A percentile compares a stretch with the other conserved stretches of the same genome.
Conservation (phyloP, 1,140 invertebrate genomes). For the Sitobion miscanthi region DNA sequence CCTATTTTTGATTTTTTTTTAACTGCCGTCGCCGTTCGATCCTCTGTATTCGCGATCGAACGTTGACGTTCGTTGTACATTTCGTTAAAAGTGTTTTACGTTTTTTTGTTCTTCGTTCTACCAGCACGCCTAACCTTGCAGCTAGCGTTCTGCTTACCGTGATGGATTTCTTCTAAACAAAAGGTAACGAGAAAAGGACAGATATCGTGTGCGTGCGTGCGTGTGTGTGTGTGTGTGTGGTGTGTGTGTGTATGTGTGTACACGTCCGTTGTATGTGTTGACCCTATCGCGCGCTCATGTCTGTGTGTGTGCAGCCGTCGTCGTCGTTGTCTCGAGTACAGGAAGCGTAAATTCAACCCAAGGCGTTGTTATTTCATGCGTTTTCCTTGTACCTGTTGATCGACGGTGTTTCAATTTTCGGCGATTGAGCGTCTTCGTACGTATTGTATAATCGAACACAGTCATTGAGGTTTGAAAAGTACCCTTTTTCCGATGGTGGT, state of each 20-base stretch:
- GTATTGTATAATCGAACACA: too few relatives aligned
- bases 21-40: background rate
- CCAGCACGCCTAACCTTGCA: background rate
- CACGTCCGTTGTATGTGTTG: background rate
- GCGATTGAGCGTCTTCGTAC: background rate
- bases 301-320: background rate
- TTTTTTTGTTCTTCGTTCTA: background rate
- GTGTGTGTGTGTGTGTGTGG: background rate
- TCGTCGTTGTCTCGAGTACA: background rate
- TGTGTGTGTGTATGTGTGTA: background rate
- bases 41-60: background rate
- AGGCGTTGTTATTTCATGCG: background rate
- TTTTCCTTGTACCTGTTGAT: constrained; percentile 13
- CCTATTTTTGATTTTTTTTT: background rate
- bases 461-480: background rate
- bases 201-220: too few relatives aligned
- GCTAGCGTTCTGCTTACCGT: background rate
- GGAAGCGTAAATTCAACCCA: background rate
- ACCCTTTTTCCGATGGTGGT: background rate
- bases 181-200: constrained; percentile 29
- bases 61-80: background rate
- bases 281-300: background rate
- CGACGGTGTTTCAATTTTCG: background rate
- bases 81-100: background rate
- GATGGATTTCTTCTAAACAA: constrained; percentile 42